Conservation (phyloP, 2,797 vertebrate genomes). For the Geotrypetes seraphini region DNA sequence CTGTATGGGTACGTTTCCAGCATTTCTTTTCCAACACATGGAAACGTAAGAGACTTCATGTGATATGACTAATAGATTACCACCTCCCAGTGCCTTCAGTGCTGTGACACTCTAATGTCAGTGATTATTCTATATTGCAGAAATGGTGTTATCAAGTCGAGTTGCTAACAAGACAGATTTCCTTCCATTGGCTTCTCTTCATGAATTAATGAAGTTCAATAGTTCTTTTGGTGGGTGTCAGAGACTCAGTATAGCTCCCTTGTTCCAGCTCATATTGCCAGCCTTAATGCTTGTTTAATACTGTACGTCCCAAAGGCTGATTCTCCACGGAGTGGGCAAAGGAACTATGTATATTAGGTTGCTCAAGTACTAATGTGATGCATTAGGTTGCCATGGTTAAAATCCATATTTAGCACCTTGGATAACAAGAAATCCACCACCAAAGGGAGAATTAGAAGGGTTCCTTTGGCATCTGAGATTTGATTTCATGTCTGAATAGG, state of each 20-base stretch:
- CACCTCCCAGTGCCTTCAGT: conserved; percentile 30
- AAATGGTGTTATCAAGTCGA: conserved; percentile 42
- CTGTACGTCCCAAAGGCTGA: conserved; percentile 34
- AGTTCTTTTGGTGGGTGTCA: conserved; percentile 38
- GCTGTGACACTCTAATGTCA: conserved; percentile 27
- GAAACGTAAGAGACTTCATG: conserved; percentile 11
- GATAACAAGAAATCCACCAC: conserved; percentile 1
- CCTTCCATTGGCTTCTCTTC: conserved; percentile 44
- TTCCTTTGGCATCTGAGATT: not conserved
- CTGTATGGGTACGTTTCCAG: no score
- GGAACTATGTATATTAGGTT: conserved; percentile 31
- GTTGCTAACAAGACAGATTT: conserved; percentile 46
- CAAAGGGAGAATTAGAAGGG: conserved; percentile 1
- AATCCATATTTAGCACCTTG: conserved; percentile 22
- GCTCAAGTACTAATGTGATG: conserved; percentile 22
- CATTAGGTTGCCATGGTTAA: conserved; percentile 29
- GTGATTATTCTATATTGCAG: conserved; percentile 44
- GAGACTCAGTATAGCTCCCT: conserved; percentile 36
- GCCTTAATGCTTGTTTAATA: conserved; percentile 40
- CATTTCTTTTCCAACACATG: conserved; percentile 14
- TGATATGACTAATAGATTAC: conserved; percentile 42
- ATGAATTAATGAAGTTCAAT: conserved; percentile 46
- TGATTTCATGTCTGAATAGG: no score
- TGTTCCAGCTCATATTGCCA: conserved; percentile 43
- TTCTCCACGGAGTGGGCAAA: conserved; percentile 35